These are phyloP conservation scores for Xyrauchen texanus DNA, from an alignment of 2,113 vertebrate genomes.

Conservation along the genomic window DNA sequence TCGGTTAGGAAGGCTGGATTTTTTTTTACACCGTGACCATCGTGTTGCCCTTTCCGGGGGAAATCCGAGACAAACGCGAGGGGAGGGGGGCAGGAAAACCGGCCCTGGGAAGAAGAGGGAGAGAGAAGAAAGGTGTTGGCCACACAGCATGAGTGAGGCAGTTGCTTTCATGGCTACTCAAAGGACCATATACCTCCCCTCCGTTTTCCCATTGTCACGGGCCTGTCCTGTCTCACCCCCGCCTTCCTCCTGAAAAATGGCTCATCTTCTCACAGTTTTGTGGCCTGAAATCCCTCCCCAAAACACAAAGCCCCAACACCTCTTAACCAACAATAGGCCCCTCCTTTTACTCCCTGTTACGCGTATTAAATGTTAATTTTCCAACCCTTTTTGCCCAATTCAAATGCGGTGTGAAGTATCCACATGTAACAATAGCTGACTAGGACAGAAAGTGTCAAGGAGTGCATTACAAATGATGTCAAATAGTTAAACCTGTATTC, in stretches of 20 bases:
- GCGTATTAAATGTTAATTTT: constrained; percentile 55
- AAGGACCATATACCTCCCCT: constrained; percentile 55
- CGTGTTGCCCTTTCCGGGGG: constrained; percentile 76
- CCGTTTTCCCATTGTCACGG: constrained; percentile 50
- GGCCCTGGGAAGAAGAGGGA: constrained; percentile 38
- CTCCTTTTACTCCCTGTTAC: constrained; percentile 33
- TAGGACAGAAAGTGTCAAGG: constrained; percentile 26
- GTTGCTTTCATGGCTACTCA: constrained; percentile 41
- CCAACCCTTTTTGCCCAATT: constrained; percentile 27
- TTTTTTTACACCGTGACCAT: constrained; percentile 74
- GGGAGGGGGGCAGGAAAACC: constrained; percentile 34
- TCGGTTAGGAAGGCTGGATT: constrained; percentile 75
- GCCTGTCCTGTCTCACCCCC: constrained; percentile 36
- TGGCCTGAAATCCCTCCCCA: constrained; percentile 54
- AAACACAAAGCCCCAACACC: constrained; percentile 63
- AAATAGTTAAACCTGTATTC: constrained; percentile 11
- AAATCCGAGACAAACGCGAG: constrained; percentile 78
- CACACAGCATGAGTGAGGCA: constrained; percentile 51
- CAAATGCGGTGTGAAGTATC: constrained; percentile 49
- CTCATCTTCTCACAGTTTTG: constrained; percentile 58
- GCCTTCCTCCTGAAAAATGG: constrained; percentile 48
- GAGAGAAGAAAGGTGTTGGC: constrained; percentile 56
- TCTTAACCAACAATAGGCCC: constrained; percentile 52
- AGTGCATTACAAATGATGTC: constrained; percentile 13
- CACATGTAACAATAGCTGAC: constrained; percentile 34